phyloP scores from a whole-genome alignment of 1,140 invertebrate genomes.

The Heliconius himera region DNA sequence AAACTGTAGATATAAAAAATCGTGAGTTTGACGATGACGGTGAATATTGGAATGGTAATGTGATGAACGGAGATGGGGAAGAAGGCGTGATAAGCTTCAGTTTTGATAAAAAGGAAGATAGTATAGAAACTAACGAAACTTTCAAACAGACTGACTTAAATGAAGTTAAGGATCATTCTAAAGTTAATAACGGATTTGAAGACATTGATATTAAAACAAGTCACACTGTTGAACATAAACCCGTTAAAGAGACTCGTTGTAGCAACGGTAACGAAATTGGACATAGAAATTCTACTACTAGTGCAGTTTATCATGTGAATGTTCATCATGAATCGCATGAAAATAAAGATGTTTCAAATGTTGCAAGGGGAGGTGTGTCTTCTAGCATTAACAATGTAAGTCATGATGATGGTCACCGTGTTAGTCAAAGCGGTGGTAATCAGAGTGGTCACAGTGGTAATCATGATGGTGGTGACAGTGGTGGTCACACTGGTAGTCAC shows the following conservation, averaged over 20 bases:
- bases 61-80: background rate
- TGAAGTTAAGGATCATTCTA: background rate
- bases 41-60: constrained; percentile 8
- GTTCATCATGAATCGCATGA: background rate
- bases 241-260: background rate
- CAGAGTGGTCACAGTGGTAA: background rate
- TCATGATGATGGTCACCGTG: background rate
- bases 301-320: background rate
- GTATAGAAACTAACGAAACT: background rate
- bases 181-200: background rate
- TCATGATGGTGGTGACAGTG: background rate
- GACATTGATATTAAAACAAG: background rate
- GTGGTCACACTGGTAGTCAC: background rate
- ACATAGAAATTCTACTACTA: background rate
- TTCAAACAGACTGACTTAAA: background rate
- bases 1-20: background rate
- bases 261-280: background rate
- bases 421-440: background rate
- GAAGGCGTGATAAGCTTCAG: background rate
- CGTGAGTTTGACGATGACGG: background rate
- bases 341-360: background rate
- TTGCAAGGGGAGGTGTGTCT: background rate
- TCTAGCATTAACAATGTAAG: background rate
- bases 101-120: background rate
- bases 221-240: background rate